A percentile compares a stretch with the other conserved stretches of the same genome.
These are phyloP conservation scores for Hycleus phaleratus DNA, from an alignment of 1,140 invertebrate genomes.

Conservation along the genomic window DNA sequence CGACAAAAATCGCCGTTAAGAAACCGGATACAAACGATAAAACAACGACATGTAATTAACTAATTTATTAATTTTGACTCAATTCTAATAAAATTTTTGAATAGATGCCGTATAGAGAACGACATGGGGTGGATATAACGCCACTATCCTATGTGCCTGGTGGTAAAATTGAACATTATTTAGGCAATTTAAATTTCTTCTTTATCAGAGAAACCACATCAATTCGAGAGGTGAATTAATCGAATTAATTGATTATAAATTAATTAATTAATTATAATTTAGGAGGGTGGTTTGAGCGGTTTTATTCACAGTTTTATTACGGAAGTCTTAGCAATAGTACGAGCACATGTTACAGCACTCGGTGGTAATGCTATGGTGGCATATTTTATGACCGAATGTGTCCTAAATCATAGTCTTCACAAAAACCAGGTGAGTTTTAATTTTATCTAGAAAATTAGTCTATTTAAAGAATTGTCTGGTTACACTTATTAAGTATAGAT, in stretches of 20 bases:
- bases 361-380: slow-evolving; percentile 93
- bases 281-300: slow-evolving; percentile 82
- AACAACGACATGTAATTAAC: slow-evolving; percentile 35
- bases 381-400: slow-evolving; percentile 86
- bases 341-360: slow-evolving; percentile 86
- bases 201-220: slow-evolving; percentile 92
- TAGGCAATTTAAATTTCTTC: slow-evolving; percentile 92
- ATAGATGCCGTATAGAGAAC: slow-evolving; percentile 54
- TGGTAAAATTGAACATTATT: slow-evolving; percentile 70
- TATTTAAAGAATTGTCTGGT: too few relatives aligned
- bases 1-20: slow-evolving; percentile 32
- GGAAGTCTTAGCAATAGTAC: slow-evolving; percentile 82
- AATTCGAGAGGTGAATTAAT: slow-evolving; percentile 64
- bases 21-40: slow-evolving; percentile 23
- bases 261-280: slow-evolving; percentile 3
- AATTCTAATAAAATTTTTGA: slow-evolving; percentile 13
- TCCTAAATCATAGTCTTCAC: slow-evolving; percentile 84
- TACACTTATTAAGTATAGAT: too few relatives aligned
- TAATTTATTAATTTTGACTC: background rate
- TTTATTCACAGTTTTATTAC: slow-evolving; percentile 91
- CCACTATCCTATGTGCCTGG: slow-evolving; percentile 76
- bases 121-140: slow-evolving; percentile 77
- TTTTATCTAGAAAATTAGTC: background rate
- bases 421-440: slow-evolving; percentile 81
- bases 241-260: background rate